phyloP scores from a whole-genome alignment of 2,797 vertebrate genomes.

The Limnodromus scolopaceus region DNA sequence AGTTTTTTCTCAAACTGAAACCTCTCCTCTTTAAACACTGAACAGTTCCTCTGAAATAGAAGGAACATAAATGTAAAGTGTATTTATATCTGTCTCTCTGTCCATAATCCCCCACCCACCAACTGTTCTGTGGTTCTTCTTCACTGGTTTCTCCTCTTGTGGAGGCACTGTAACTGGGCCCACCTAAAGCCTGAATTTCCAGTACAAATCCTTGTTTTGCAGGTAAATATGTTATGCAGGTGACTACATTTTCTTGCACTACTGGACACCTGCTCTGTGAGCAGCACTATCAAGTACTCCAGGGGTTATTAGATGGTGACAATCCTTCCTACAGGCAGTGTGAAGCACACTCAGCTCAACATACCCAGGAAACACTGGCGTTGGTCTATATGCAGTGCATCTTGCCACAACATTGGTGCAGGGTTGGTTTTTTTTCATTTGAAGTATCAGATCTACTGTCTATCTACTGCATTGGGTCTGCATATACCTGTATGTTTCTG shows the following conservation, averaged over 20 bases:
- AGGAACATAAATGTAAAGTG: not conserved
- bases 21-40: not conserved
- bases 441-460: not conserved
- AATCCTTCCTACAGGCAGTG: not conserved
- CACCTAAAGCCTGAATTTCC: not conserved
- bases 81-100: not conserved
- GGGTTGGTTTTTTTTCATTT: not conserved
- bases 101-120: no score
- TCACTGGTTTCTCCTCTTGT: not conserved
- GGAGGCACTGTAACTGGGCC: not conserved
- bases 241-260: not conserved
- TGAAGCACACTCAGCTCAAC: not conserved
- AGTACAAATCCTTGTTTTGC: not conserved
- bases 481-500: no score
- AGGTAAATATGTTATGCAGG: not conserved
- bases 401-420: not conserved
- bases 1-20: not conserved
- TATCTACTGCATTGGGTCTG: not conserved
- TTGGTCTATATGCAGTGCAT: not conserved
- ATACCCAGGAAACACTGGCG: rapidly evolving
- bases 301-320: not conserved
- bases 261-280: not conserved
- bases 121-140: not conserved
- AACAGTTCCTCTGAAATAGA: not conserved
- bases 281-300: not conserved